Base-by-base conservation (phyloP, 2,888 invertebrate species). In the Megastigmus dorsalis region DNA sequence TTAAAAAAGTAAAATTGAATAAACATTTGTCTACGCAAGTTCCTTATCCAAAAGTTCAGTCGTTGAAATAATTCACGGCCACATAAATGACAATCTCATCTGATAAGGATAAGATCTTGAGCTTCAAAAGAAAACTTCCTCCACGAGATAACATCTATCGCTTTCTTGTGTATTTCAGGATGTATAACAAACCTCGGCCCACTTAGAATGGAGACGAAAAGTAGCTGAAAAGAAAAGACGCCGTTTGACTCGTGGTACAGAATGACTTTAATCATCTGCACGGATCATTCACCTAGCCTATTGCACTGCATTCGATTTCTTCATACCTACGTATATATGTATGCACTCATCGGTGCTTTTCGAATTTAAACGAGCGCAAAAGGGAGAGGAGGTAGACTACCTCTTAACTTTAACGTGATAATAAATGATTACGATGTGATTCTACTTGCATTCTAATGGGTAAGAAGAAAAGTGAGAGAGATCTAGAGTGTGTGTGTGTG, bases 381-480 rank as follows among this genome's bases (percentile, higher is more conserved):
- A n/a, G n/a, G n/a, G n/a, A n/a, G n/a, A n/a, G n/a, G n/a, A n/a
- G n/a, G n/a, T n/a, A 6, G 57, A 41, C 13, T 3, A 7, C 13
- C 41, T 43, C 6, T 62, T 30, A 48, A 30, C 45, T 62, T 62
- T 62, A 48, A 48, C 45, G 45, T 45, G 45, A 45, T 62, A 30
- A 62, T 48, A 62, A 62, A 62, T 62, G 45, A 62, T 62, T 62
- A 62, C 33, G 62, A 62, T 62, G 62, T 62, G 45, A 62, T 45
- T 48, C 45, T 33, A 62, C 62, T 33, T 60, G 43, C 45, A 59
- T 59, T 59, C 43, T 43, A 59, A 59, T 59, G 45, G 45, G n/a
- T n/a, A 26, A 26, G 23, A 20, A 20, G 23, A n/a, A 43, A 9
- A 9, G 10, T 23, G 15, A 36, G 23, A 13, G 15, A 28, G 28